Percentiles rank a stretch among this genome's conserved stretches.
These are phyloP conservation scores for Argyresthia goedartella DNA, from an alignment of 2,888 invertebrate species.

Conservation along the genomic window DNA sequence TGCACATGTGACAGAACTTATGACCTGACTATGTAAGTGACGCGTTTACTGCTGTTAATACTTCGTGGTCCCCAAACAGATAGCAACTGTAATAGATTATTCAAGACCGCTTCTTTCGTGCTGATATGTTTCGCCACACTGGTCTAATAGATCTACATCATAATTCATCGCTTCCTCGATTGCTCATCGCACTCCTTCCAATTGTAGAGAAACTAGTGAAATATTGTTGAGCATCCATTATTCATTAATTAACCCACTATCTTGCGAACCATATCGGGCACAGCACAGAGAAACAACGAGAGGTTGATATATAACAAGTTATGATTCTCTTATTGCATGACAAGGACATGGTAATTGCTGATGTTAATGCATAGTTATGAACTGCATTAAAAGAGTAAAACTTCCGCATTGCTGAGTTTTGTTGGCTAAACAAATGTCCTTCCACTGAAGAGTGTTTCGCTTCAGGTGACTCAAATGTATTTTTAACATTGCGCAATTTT, in stretches of 20 bases:
- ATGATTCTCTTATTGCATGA: background rate
- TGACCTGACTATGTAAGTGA: background rate
- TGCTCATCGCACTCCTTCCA: conserved; percentile 21
- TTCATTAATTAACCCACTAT: conserved; percentile 56
- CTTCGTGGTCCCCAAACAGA: background rate
- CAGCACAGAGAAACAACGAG: background rate
- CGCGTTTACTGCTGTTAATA: background rate
- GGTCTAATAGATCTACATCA: conserved; percentile 20
- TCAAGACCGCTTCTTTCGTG: background rate
- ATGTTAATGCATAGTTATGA: background rate
- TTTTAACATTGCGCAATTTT: too few species aligned
- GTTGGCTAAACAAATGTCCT: background rate
- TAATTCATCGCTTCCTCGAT: conserved; percentile 25
- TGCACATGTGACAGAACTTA: too few species aligned
- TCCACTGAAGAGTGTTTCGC: too few species aligned
- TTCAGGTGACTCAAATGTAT: too few species aligned
- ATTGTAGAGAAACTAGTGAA: conserved; percentile 37
- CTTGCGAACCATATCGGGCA: conserved; percentile 8
- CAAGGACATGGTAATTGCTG: background rate
- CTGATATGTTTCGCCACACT: conserved; percentile 10
- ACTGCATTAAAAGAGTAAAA: background rate
- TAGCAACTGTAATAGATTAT: background rate
- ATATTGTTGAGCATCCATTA: conserved; percentile 52
- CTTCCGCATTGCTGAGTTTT: background rate
- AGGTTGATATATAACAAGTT: background rate